Evolutionary conservation across 2,797 vertebrate species (phyloP), one percentile per base, ranked within the genome.

Genomic region (Lepus townsendii): DNA sequence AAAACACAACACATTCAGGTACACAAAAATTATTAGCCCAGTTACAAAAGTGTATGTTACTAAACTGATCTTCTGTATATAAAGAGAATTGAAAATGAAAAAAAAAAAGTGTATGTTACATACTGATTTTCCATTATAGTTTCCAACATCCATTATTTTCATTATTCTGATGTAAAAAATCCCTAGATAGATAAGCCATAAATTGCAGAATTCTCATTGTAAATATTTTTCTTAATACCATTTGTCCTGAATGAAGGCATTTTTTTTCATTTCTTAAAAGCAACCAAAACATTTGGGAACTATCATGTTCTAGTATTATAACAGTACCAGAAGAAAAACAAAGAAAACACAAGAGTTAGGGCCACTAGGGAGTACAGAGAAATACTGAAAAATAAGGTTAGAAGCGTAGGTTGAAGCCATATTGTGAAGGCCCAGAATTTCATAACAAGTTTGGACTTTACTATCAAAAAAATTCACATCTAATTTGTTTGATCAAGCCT

Each of bases 1-100:
- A 47, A 47, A 47, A 47, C 42, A 60, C 14, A 54, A 10, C 20
- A 88, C 32, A 60, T 84, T 27, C 35, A n/a, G 62, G 57, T 52
- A 7, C 38, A 91, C 38, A 94, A 91, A 87, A 91, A 88, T 88
- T 63, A 65, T 57, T 88, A 92, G 10, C 19, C 16, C 69, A 35
- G 7, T 57, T 22, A 92, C 63, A 69, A 20, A 54, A 79, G 66
- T 26, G 71, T 16, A 88, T 77, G 52, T 26, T 68, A 79, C 22
- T 35, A 35, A 35, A 35, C 35, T 35, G 35, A 35, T 35, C 35
- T 35, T 35, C 35, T 35, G 35, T 35, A 35, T 35, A 35, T 35
- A 35, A 35, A 35, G 35, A 35, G 35, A 35, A 35, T 35, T 35
- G 35, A 35, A 35, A 35, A 35, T 35, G 35, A 4, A 35, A 35